These are phyloP conservation scores for Enteromius fasciolatus DNA, from an alignment of 2,797 vertebrate genomes.

Conservation along the genomic window DNA sequence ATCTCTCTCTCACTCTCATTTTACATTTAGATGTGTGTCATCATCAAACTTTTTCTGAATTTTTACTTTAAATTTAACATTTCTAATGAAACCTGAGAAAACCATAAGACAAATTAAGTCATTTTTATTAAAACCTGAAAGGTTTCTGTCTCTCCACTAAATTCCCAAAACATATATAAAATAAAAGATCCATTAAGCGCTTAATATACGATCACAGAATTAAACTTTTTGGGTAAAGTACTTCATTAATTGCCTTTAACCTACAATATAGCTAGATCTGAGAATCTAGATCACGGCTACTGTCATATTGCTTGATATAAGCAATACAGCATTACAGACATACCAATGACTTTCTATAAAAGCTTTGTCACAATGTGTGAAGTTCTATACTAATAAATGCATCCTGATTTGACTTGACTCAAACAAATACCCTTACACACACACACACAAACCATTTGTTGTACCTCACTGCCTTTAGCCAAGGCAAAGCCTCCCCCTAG, in stretches of 20 bases:
- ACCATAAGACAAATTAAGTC: background rate
- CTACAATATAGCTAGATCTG: background rate
- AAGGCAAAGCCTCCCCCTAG: conserved; percentile 87
- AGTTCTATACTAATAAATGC: background rate
- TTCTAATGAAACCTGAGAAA: background rate
- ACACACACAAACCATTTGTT: background rate
- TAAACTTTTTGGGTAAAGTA: background rate
- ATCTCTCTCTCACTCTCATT: background rate
- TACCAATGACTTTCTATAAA: background rate
- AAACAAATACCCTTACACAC: conserved; percentile 53
- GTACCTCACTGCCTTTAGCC: conserved; percentile 84
- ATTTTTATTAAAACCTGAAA: background rate
- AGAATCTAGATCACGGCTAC: background rate
- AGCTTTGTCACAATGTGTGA: background rate
- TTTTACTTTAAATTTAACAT: background rate
- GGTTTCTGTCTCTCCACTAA: background rate
- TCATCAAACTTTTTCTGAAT: background rate
- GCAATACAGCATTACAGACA: background rate
- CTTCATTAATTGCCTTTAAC: background rate
- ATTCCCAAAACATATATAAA: too few relatives aligned
- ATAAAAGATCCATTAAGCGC: background rate
- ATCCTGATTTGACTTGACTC: background rate
- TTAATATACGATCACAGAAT: background rate
- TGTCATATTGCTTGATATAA: background rate
- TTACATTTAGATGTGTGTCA: background rate